Percentiles rank a stretch among this genome's conserved stretches.
Conservation (phyloP, 1,140 invertebrate species). For the Drosophila erecta region DNA sequence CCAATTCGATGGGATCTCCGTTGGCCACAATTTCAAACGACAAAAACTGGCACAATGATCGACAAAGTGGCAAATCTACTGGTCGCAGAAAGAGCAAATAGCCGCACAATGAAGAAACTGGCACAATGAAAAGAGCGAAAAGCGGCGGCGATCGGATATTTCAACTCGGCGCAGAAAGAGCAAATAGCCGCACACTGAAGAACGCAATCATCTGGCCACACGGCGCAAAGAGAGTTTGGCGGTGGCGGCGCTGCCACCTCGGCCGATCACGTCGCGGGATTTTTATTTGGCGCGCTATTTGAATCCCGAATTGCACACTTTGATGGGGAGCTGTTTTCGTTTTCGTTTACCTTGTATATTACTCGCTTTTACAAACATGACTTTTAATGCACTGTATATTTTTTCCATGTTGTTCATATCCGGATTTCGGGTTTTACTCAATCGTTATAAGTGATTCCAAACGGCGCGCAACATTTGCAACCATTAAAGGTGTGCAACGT, state of each 20-base stretch:
- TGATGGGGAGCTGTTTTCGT: no score
- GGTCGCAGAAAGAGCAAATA: not conserved
- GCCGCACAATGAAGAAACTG: not conserved
- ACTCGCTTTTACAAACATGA: no score
- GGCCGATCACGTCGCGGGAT: not conserved
- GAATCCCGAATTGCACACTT: not conserved
- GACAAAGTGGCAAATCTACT: slow-evolving; percentile 1
- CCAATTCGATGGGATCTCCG: slow-evolving; percentile 28
- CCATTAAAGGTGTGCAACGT: no score
- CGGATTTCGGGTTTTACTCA: no score
- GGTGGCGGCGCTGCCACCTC: not conserved
- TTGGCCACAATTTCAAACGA: not conserved
- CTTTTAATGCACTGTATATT: no score
- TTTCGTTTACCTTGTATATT: no score
- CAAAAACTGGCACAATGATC: not conserved
- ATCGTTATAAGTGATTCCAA: no score
- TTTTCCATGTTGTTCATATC: no score
- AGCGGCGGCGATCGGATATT: no score
- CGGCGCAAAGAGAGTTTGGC: not conserved
- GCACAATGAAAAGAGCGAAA: no score
- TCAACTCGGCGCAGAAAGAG: not conserved
- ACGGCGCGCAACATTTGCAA: no score
- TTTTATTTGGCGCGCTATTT: not conserved
- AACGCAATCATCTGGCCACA: slow-evolving; percentile 1
- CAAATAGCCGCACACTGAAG: not conserved